These are phyloP conservation scores for Hemicordylus capensis DNA, from an alignment of 2,113 vertebrate species.

Conservation along the genomic window DNA sequence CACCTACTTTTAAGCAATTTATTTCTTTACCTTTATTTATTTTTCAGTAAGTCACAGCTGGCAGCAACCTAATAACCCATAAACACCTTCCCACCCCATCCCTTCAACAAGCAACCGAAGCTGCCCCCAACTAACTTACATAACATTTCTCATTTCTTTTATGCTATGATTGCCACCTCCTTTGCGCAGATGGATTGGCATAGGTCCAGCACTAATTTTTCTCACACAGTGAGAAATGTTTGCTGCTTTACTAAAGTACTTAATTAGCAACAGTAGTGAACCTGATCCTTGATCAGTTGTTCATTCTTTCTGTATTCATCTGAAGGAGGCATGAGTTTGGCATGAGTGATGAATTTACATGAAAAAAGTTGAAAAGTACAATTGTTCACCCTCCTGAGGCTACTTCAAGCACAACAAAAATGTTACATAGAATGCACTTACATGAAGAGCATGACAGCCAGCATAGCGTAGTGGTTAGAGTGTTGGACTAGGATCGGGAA, in stretches of 20 bases:
- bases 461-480: too few species aligned
- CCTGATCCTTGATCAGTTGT: conserved; percentile 37
- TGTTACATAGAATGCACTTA: neutral
- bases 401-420: neutral
- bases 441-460: too few species aligned
- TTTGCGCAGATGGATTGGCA: conserved; percentile 4
- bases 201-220: conserved; percentile 32
- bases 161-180: conserved; percentile 13
- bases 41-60: conserved; percentile 56
- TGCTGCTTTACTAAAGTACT: conserved; percentile 42
- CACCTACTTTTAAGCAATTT: conserved; percentile 47
- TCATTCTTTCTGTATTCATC: conserved; percentile 42
- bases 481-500: too few species aligned
- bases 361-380: neutral
- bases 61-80: conserved; percentile 47
- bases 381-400: neutral
- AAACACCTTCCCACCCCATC: conserved; percentile 27
- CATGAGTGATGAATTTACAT: neutral
- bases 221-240: conserved; percentile 40
- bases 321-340: neutral
- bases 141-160: conserved; percentile 8
- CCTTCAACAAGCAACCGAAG: conserved; percentile 15
- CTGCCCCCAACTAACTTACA: conserved; percentile 1
- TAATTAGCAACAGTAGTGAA: conserved; percentile 53
- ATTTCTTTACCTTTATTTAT: conserved; percentile 58